These are phyloP conservation scores for Drosophila sp. DNA, from an alignment of 1,140 invertebrate genomes.

Conservation along the genomic window DNA sequence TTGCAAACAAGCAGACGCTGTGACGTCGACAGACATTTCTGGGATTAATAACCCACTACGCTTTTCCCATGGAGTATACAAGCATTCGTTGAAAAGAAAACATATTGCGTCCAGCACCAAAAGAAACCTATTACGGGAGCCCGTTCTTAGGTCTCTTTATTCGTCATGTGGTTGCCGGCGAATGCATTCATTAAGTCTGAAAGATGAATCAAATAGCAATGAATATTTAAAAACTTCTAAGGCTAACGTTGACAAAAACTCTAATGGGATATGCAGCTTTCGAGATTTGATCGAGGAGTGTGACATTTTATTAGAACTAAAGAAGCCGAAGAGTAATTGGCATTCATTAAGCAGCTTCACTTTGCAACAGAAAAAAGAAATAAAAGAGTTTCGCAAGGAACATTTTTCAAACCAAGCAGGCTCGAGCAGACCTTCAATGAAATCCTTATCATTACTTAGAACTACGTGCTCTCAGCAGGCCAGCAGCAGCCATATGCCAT, in stretches of 20 bases:
- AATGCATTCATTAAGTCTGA: conserved; percentile 13
- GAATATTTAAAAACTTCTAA: neutral
- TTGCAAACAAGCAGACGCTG: conserved; percentile 39
- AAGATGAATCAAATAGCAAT: conserved; percentile 37
- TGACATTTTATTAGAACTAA: conserved; percentile 55
- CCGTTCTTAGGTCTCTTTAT: conserved; percentile 48
- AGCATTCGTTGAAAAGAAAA: conserved; percentile 43
- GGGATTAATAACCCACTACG: conserved; percentile 45
- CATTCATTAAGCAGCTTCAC: conserved; percentile 16
- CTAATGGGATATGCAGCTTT: conserved; percentile 46
- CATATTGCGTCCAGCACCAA: conserved; percentile 21
- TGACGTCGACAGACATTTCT: conserved; percentile 23
- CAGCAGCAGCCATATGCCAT: conserved; percentile 82
- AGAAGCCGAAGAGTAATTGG: conserved; percentile 42
- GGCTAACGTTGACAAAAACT: conserved; percentile 22
- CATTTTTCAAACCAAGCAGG: neutral
- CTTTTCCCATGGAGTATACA: conserved; percentile 48
- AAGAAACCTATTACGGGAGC: conserved; percentile 56
- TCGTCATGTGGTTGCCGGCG: conserved; percentile 28
- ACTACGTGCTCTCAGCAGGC: conserved; percentile 86
- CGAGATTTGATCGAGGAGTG: conserved; percentile 70
- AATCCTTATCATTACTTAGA: conserved; percentile 23
- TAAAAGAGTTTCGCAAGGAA: neutral
- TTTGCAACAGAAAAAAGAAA: neutral
- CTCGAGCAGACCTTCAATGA: conserved; percentile 4